Base-by-base conservation (phyloP, 2,888 invertebrate species). In the Plagodis pulveraria region DNA sequence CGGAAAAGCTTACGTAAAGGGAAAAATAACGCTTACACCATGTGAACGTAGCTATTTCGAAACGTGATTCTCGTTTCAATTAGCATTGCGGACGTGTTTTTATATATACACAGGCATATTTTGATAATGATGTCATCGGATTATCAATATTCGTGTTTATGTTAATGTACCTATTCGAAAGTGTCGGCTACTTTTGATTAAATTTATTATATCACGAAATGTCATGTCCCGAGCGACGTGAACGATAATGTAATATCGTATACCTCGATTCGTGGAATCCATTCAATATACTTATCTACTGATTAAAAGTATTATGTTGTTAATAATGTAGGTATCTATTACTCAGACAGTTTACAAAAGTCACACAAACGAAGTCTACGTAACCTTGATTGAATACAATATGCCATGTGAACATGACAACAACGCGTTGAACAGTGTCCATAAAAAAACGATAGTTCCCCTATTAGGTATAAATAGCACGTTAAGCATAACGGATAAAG, bases 1-100 rank as follows among this genome's bases (percentile, higher is more conserved):
- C 67, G 66, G 65, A 69, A 67, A 71, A 69, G 67, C 62, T 60
- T 55, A 63, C 54, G 55, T 51, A 62, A 50, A 56, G 52, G 63
- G 58, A 58, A 67, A 67, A 73, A 73, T 73, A 72, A 66, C 51
- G 80, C 79, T 76, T 74, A 74, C 70, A 55, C 66, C 73, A 77
- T 81, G 82, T 74, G 80, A 81, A 80, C 71, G 53, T 69, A 38
- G 66, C 65, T 66, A 73, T 74, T 72, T 69, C 73, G 66, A 77
- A 81, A 84, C 84, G 82, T 83, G 84, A 77, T 76, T 76, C 69
- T 71, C 62, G 57, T 76, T 73, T 72, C 71, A 78, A 75, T 70
- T 70, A 69, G 65, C 71, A 57, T 56, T 59, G 68, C 67, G 65
- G 64, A 79, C 79, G 77, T 81, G 79, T 69, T 66, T 67, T 76